Percentiles rank a stretch among this genome's conserved stretches.
Conservation (phyloP, 1,140 invertebrate species). For the Mamestra configurata region DNA sequence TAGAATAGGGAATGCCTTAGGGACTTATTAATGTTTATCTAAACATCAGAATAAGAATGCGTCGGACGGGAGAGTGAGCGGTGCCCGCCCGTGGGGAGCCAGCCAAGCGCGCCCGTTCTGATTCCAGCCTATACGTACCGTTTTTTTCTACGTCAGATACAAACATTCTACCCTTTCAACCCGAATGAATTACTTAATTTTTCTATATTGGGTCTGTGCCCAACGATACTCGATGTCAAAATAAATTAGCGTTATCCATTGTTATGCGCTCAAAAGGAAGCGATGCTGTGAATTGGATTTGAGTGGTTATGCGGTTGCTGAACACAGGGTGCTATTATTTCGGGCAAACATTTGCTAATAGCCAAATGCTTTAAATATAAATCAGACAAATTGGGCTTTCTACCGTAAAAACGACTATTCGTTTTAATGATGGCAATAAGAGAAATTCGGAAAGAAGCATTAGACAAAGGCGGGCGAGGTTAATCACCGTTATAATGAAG, state of each 20-base stretch:
- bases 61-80: conserved; percentile 64
- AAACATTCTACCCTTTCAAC: conserved; percentile 82
- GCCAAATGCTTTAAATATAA: conserved; percentile 29
- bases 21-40: conserved; percentile 84
- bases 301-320: conserved; percentile 59
- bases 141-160: conserved; percentile 84
- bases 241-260: conserved; percentile 78
- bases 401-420: conserved; percentile 38
- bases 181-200: conserved; percentile 86
- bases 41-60: conserved; percentile 83
- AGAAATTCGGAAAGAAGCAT: conserved; percentile 16
- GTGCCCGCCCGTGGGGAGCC: conserved; percentile 66
- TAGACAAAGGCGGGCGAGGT: conserved; percentile 33
- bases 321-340: conserved; percentile 50
- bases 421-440: conserved; percentile 29
- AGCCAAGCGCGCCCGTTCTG: conserved; percentile 78
- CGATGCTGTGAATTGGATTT: conserved; percentile 59
- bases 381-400: conserved; percentile 27
- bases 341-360: conserved; percentile 57
- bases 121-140: conserved; percentile 73
- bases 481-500: conserved; percentile 44
- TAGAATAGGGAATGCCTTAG: conserved; percentile 63
- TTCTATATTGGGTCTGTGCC: conserved; percentile 74
- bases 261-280: conserved; percentile 60
- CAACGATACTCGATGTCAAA: conserved; percentile 74